Conservation (phyloP, 53 echinoderm and acorn worm genomes). For the Glandiceps talaboti region DNA sequence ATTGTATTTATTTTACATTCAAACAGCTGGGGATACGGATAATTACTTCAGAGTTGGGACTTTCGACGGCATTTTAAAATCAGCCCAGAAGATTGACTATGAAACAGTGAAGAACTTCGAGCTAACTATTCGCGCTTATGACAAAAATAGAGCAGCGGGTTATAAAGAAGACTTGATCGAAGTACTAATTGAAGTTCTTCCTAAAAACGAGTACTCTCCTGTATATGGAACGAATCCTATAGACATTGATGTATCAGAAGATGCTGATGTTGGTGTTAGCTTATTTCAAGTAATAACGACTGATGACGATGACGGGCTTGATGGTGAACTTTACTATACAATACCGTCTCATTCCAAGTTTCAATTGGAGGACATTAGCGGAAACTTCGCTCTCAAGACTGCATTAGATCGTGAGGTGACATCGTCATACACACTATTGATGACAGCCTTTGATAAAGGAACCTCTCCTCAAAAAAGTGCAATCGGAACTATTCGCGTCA, state of each 20-base stretch:
- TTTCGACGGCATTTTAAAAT: not conserved
- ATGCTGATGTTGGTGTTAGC: constrained; percentile 55
- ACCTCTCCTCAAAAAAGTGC: constrained; percentile 33
- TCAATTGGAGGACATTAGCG: constrained; percentile 31
- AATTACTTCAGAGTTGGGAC: not conserved
- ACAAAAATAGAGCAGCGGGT: not conserved
- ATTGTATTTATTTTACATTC: too few relatives aligned
- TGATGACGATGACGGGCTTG: constrained; percentile 55
- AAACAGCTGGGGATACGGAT: not conserved
- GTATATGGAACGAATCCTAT: not conserved
- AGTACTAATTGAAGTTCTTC: not conserved
- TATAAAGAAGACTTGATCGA: not conserved
- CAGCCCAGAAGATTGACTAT: not conserved
- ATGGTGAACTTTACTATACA: constrained; percentile 44
- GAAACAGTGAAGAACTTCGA: not conserved
- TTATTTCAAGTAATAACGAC: constrained; percentile 55
- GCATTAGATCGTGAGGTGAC: constrained; percentile 47
- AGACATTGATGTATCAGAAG: constrained; percentile 23
- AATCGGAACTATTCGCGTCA: constrained; percentile 26
- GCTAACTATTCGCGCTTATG: not conserved
- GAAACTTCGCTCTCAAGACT: constrained; percentile 48
- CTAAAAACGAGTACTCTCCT: not conserved
- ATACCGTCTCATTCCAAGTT: constrained; percentile 53
- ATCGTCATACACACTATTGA: constrained; percentile 42
- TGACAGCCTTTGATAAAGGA: constrained; percentile 70